Percentiles rank a stretch among this genome's conserved stretches.
Evolutionary conservation across 2,888 invertebrate species (phyloP).

Genomic region (Drosophila helvetica): DNA sequence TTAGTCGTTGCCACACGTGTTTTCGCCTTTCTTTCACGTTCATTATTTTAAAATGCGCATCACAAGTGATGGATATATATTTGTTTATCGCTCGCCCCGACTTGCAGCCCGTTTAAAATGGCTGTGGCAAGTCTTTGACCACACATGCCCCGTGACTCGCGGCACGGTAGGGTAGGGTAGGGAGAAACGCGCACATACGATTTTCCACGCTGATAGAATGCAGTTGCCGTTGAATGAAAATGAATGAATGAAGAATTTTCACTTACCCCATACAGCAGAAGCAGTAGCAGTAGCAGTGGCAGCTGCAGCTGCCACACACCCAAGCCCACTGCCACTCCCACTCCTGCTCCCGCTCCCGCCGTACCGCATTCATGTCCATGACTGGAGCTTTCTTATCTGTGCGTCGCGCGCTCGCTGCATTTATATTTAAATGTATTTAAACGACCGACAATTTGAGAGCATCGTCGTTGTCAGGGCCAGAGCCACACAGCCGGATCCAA

Average conservation of each 20-base stretch:
- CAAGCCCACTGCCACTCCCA: background rate
- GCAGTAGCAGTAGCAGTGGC: slow-evolving; percentile 14
- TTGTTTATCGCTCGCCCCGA: slow-evolving; percentile 61
- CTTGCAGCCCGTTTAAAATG: slow-evolving; percentile 51
- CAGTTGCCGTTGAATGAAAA: slow-evolving; percentile 58
- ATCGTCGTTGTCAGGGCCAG: slow-evolving; percentile 66
- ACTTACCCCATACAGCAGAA: slow-evolving; percentile 50
- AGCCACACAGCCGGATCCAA: background rate
- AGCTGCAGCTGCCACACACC: slow-evolving; percentile 10
- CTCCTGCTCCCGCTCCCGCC: slow-evolving; percentile 3
- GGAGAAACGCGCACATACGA: slow-evolving; percentile 35
- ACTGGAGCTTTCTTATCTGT: slow-evolving; percentile 47
- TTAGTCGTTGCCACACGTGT: slow-evolving; percentile 21
- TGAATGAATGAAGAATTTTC: slow-evolving; percentile 72
- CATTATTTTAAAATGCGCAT: slow-evolving; percentile 70
- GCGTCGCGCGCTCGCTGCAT: slow-evolving; percentile 54
- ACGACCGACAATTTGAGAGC: slow-evolving; percentile 78
- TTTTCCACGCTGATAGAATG: slow-evolving; percentile 63
- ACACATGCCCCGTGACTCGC: slow-evolving; percentile 16
- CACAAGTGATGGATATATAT: slow-evolving; percentile 72
- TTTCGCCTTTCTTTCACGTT: slow-evolving; percentile 37
- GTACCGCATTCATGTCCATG: slow-evolving; percentile 31
- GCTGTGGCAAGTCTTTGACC: slow-evolving; percentile 54
- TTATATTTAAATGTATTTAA: slow-evolving; percentile 79
- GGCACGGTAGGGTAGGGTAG: background rate